Evolutionary conservation across 2,113 vertebrate genomes (phyloP).

Genomic region (Semicossyphus pulcher): DNA sequence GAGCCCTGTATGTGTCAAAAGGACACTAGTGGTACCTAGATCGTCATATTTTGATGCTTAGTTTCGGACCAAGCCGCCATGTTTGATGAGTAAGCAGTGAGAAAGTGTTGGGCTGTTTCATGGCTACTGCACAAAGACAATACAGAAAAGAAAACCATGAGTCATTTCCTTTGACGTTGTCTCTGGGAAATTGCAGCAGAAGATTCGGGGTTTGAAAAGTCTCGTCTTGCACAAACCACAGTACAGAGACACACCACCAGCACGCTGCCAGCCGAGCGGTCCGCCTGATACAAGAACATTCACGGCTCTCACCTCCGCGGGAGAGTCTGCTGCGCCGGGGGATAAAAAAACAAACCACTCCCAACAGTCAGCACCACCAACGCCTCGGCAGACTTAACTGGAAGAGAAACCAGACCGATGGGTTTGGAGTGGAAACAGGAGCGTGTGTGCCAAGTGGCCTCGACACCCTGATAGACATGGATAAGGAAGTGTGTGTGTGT

Average conservation of each 20-base stretch:
- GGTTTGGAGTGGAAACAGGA: constrained; percentile 66
- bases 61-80: no score
- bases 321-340: constrained; percentile 36
- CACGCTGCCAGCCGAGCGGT: constrained; percentile 33
- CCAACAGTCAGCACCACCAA: constrained; percentile 28
- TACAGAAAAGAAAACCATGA: constrained; percentile 17
- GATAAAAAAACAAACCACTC: constrained; percentile 55
- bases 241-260: constrained; percentile 60
- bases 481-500: constrained; percentile 31
- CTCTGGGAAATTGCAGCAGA: constrained; percentile 33
- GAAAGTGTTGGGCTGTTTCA: neutral
- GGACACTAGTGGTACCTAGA: no score
- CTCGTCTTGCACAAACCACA: constrained; percentile 53
- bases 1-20: no score
- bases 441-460: constrained; percentile 49
- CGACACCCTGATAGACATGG: constrained; percentile 51
- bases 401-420: constrained; percentile 56
- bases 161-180: constrained; percentile 30
- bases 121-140: constrained; percentile 7
- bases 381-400: constrained; percentile 46
- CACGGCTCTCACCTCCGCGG: constrained; percentile 61
- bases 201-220: constrained; percentile 30
- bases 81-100: neutral
- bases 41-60: no score
- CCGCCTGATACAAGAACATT: constrained; percentile 44